These are phyloP conservation scores for Hassar affinis DNA, from an alignment of 2,113 vertebrate species.

Conservation along the genomic window DNA sequence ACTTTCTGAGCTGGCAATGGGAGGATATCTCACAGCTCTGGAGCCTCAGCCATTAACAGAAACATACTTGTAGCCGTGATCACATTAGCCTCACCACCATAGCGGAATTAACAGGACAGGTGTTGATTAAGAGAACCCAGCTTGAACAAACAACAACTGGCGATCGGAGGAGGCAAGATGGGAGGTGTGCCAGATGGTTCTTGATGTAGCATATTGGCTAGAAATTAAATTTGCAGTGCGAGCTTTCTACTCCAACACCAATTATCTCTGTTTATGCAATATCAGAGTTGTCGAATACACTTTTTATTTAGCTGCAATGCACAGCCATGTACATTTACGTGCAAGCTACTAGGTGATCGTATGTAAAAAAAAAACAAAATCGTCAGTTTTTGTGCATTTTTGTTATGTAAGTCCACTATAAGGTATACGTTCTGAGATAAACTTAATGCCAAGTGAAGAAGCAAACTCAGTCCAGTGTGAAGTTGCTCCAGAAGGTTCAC, in stretches of 20 bases:
- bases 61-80: conserved; percentile 54
- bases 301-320: conserved; percentile 34
- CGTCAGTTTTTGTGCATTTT: neutral
- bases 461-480: neutral
- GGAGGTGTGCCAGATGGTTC: conserved; percentile 66
- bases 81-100: conserved; percentile 62
- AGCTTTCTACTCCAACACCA: conserved; percentile 54
- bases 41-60: conserved; percentile 50
- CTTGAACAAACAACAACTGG: conserved; percentile 59
- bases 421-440: neutral
- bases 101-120: conserved; percentile 74
- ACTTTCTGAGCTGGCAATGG: conserved; percentile 51
- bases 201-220: conserved; percentile 67
- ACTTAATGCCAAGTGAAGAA: neutral
- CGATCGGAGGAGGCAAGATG: conserved; percentile 32
- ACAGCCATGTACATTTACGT: conserved; percentile 5
- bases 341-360: neutral
- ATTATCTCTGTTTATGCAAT: conserved; percentile 56
- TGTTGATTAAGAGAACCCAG: conserved; percentile 62
- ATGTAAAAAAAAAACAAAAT: neutral
- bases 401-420: neutral
- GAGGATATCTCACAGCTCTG: conserved; percentile 42
- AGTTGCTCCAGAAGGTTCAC: neutral
- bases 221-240: conserved; percentile 69
- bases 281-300: conserved; percentile 47